Base-by-base conservation (phyloP, 2,888 invertebrate species). In the Xestia xanthographa region DNA sequence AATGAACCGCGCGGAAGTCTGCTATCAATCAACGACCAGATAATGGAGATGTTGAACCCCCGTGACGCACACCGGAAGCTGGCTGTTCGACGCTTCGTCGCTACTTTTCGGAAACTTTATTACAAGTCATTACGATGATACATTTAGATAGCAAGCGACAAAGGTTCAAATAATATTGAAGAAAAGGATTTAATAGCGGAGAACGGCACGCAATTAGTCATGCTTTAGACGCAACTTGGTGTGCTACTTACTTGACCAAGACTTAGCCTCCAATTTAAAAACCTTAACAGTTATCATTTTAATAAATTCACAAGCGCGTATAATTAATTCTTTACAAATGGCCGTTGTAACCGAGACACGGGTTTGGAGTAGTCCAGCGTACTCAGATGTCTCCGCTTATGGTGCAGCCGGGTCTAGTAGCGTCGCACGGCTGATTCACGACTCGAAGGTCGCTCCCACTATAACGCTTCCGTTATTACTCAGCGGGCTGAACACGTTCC, bases 11-110 rank as follows among this genome's bases (percentile, higher is more conserved):
- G 90, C 94, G 94, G 95, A 95, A 93, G 95, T 92, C 89, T 88
- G 92, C 93, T 94, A 95, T 96, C 95, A 95, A 95, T 95, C 95
- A 95, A 92, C 91, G 85, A 88, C 84, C 87, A 92, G 93, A 95
- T 95, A 95, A 95, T 94, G 89, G 93, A 93, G 93, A 94, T 93
- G 93, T 93, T 94, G 93, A 94, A 93, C 93, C 92, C 92, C 92
- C 85, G 88, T 92, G 92, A 92, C 91, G 91, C 84, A 89, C 87
- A 89, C 91, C 93, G 94, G 95, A 95, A 93, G 66, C 66, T 80
- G 75, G 90, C 91, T 87, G 91, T 89, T 89, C 91, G 91, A 92
- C 90, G 87, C 83, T 85, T 84, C 84, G 79, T 75, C 73, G 75
- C 82, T 79, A 86, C 86, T 87, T 88, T 86, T 86, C 76, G 85